Evolutionary conservation across 1,140 invertebrate genomes (phyloP), one percentile per base, ranked within the genome.

Genomic region (Drosophila erecta): DNA sequence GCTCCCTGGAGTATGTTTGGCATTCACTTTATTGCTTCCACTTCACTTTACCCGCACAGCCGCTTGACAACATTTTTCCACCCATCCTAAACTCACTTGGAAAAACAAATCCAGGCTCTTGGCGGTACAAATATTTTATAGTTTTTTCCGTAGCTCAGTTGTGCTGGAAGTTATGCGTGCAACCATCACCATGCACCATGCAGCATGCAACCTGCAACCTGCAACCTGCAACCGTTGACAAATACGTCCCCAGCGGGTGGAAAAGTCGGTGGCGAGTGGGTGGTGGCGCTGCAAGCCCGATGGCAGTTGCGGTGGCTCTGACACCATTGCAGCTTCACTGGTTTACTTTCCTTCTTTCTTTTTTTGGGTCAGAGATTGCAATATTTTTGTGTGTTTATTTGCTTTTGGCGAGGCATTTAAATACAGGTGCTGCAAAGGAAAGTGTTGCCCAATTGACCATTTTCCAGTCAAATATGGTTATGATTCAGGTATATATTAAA

Each of bases 11-110:
- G 72, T 66, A 81, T 80, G 81, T 81, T 80, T 65, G 61, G 71
- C 62, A 76, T 84, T 64, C 81, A 76, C 46, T 80, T 84, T 85
- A 84, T 84, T 85, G 81, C 76, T 80, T 61, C 67, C 60, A 76
- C 72, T 76, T 76, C 81, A 72, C 81, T 85, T 80, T 69, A 49
- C 74, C 41, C 54, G 67, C 76, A 76, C 55, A 46, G 40, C 60
- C 38, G 72, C 38, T 50, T 66, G 53, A 56, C 73, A 67, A 55
- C 71, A 64, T 74, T 74, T 71, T 73, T 55, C 30, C 53, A n/a
- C 33, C 62, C 15, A 20, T 69, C 62, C 37, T 20, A 22, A 12
- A 22, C n/a, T 30, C 30, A 30, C 30, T 30, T 30, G 22, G 37
- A 22, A 33, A 46, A 53, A 43, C 58, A 70, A 58, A 81, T 65